Base-by-base conservation (phyloP, 2,113 vertebrate species). In the Corvus moneduloides region DNA sequence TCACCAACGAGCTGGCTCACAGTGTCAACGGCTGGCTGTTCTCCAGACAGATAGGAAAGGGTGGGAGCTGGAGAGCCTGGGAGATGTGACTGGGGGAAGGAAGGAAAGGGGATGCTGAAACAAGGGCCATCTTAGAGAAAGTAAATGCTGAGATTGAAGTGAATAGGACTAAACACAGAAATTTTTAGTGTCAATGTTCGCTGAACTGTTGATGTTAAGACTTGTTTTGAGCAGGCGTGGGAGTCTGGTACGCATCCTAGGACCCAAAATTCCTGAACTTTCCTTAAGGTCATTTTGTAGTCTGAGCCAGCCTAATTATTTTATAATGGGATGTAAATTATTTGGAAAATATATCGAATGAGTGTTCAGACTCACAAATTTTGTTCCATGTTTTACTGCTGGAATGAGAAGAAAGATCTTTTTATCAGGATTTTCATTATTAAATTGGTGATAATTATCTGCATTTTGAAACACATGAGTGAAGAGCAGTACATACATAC, bases 271-370 rank as follows among this genome's bases (percentile, higher is more conserved):
- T 93, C 81, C 82, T 95, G 84, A 96, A 93, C 92, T 96, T 96
- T 86, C 51, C 46, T 92, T 86, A 88, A 95, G 86, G 95, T 92
- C 44, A 88, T 93, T 91, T 66, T 61, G 59, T 84, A 76, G 71
- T 54, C 78, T 96, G 89, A 95, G 87, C 95, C 90, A 94, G 74
- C 89, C 92, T 87, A 78, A 87, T 96, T 96, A 96, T 95, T 95
- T 78, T 67, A 22, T 95, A 95, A 91, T 94, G 84, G 69, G 62
- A 84, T 94, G 89, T 92, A 93, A 95, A 96, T 95, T 93, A 82
- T 77, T 91, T 89, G 91, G 72, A 84, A 59, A 89, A 83, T 3
- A 2, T 67, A 89, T 84, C 79, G 87, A 87, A 82, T 33, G 49
- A 61, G 26, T 39, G 39, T 78, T 89, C 80, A 81, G 80, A 56